Evolutionary conservation across 2,797 vertebrate species (phyloP).

Genomic region (Peromyscus attwateri): DNA sequence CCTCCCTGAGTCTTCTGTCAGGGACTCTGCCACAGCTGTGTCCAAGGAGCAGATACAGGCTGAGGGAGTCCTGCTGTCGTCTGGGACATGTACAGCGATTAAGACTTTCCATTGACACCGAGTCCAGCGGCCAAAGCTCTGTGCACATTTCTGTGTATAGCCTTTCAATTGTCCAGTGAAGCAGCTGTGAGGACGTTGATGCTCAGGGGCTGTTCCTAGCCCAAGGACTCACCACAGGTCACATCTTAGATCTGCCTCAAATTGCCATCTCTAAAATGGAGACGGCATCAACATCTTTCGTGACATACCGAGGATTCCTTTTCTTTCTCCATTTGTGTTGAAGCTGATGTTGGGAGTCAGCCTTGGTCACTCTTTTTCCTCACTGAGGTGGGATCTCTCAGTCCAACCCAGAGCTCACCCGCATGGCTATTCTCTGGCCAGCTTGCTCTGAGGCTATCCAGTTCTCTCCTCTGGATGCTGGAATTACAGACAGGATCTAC

Average conservation of each 20-base stretch:
- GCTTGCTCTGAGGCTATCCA: background rate
- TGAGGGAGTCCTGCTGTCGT: background rate
- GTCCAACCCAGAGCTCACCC: background rate
- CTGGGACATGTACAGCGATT: background rate
- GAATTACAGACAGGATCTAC: background rate
- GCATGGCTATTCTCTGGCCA: background rate
- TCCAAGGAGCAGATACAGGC: background rate
- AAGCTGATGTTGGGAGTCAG: background rate
- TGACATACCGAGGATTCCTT: background rate
- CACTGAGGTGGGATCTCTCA: too few relatives aligned
- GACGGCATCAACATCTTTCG: background rate
- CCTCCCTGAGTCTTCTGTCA: background rate
- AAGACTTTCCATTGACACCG: rapidly evolving
- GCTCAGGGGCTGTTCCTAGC: background rate
- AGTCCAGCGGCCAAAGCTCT: background rate
- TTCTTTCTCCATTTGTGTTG: background rate
- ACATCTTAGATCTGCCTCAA: background rate
- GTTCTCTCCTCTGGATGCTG: background rate
- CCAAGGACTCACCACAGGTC: background rate
- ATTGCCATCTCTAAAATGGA: background rate
- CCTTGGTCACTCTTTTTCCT: background rate
- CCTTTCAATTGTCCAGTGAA: rapidly evolving
- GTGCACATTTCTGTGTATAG: rapidly evolving
- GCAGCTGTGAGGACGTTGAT: background rate
- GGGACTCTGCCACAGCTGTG: background rate